Evolutionary conservation across 2,113 vertebrate genomes (phyloP).

Genomic region (Cygnus atratus): DNA sequence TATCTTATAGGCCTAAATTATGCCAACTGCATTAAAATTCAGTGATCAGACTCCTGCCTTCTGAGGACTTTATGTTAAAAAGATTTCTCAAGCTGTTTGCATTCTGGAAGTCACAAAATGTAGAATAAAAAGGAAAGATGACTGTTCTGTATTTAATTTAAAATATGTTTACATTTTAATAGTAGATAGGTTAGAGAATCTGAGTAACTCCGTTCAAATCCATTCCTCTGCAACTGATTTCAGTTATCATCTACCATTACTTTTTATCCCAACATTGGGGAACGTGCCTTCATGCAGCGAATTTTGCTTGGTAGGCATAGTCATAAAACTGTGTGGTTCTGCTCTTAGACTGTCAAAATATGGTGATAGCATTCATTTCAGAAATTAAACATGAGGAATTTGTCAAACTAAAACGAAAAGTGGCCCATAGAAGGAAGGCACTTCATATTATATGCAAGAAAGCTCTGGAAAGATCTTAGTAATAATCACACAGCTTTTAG

Average conservation of each 20-base stretch:
- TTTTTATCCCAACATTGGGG: neutral
- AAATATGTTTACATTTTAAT: neutral
- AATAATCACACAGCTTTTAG: neutral
- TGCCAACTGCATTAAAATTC: neutral
- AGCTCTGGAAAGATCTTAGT: neutral
- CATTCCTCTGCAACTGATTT: neutral
- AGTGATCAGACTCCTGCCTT: neutral
- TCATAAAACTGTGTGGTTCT: neutral
- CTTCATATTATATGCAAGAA: neutral
- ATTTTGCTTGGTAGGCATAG: neutral
- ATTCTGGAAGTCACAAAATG: neutral
- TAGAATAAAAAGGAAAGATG: neutral
- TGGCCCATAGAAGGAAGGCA: neutral
- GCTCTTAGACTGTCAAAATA: neutral
- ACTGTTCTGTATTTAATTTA: neutral
- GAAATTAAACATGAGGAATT: neutral
- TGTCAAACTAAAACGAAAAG: neutral
- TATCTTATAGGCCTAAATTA: neutral
- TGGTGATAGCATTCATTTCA: neutral
- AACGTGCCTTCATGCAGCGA: neutral
- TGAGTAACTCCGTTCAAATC: neutral
- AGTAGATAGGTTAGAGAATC: neutral
- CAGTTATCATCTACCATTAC: neutral
- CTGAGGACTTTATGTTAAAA: neutral
- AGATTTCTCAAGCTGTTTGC: neutral